A percentile compares a stretch with the other conserved stretches of the same genome.
These are phyloP conservation scores for Myotis daubentonii DNA, from an alignment of 2,797 vertebrate genomes.

Conservation along the genomic window DNA sequence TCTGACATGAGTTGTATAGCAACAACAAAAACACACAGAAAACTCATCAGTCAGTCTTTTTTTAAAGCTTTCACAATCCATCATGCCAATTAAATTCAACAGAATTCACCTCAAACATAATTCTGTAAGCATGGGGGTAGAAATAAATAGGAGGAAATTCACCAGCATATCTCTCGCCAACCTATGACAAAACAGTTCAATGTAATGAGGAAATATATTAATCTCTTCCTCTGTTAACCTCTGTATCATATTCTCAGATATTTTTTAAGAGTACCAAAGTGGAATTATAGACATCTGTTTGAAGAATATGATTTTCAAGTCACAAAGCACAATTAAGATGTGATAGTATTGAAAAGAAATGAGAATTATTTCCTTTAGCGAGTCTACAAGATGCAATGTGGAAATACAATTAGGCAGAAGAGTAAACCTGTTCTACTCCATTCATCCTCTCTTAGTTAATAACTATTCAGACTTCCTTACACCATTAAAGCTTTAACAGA, in stretches of 20 bases:
- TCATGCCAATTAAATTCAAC: not conserved
- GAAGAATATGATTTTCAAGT: conserved; percentile 20
- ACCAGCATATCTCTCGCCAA: not conserved
- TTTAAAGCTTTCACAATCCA: not conserved
- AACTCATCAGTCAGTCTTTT: not conserved
- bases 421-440: not conserved
- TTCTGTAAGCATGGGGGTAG: not conserved
- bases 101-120: conserved; percentile 19
- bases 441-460: conserved; percentile 24
- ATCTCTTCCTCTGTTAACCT: not conserved
- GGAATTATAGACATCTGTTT: conserved; percentile 8
- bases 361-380: conserved; percentile 12
- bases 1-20: not conserved
- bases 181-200: not conserved
- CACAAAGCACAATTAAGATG: conserved; percentile 47
- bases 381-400: not conserved
- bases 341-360: conserved; percentile 43
- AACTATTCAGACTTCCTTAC: not conserved
- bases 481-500: conserved; percentile 49
- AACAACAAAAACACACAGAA: conserved; percentile 12
- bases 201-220: not conserved
- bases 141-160: not conserved
- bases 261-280: conserved; percentile 31
- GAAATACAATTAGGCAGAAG: not conserved
- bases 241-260: not conserved